phyloP scores from a whole-genome alignment of 37 sponge, comb jelly and placozoan genomes.

The Aphrocallistes beatrix region DNA sequence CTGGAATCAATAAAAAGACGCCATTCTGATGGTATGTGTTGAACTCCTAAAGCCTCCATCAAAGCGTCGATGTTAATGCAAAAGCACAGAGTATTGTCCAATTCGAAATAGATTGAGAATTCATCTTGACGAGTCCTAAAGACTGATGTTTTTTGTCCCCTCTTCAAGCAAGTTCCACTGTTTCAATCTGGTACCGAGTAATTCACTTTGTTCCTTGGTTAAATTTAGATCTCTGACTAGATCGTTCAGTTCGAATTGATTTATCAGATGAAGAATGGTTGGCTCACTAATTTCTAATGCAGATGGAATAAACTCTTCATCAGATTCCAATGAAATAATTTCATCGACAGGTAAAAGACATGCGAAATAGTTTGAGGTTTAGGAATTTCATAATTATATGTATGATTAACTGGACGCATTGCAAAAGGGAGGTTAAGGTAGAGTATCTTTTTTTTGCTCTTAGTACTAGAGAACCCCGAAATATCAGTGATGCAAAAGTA shows the following conservation, averaged over 20 bases:
- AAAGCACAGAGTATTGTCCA: background rate
- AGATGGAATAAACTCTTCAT: no score
- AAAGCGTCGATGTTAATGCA: background rate
- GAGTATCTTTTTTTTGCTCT: background rate
- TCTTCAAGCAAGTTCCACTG: conserved; percentile 10
- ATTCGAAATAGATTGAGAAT: no score
- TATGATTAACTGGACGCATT: conserved; percentile 14
- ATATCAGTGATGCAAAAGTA: conserved; percentile 15
- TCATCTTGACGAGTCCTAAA: background rate
- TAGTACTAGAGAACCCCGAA: background rate
- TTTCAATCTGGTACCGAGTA: background rate
- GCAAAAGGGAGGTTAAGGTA: background rate
- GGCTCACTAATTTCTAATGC: no score
- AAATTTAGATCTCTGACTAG: no score
- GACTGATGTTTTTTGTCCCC: background rate
- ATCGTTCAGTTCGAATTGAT: background rate
- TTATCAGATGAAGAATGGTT: background rate
- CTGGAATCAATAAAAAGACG: conserved; percentile 10
- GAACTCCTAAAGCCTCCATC: background rate
- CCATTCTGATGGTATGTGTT: background rate
- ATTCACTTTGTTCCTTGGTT: background rate
- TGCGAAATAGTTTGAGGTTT: background rate
- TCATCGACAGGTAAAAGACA: no score
- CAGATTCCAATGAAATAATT: no score
- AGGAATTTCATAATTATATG: background rate